Evolutionary conservation across 2,797 vertebrate species (phyloP).

Genomic region (Brotogeris chrysoptera): DNA sequence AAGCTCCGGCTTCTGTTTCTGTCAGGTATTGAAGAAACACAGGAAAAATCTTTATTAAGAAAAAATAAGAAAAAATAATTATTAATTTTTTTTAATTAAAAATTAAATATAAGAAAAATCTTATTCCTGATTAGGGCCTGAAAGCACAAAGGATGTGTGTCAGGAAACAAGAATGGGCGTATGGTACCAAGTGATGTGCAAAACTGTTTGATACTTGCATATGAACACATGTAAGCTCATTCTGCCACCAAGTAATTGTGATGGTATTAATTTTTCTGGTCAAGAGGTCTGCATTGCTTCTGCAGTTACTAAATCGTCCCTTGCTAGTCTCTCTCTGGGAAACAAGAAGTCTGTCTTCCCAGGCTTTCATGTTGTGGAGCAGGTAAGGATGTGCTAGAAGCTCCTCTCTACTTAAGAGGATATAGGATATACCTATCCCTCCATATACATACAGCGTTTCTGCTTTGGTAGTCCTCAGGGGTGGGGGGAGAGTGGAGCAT

Average conservation of each 20-base stretch:
- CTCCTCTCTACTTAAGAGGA: background rate
- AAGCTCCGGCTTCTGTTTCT: background rate
- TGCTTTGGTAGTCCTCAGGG: background rate
- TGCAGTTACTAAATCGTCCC: background rate
- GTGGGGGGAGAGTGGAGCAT: background rate
- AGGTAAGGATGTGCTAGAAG: background rate
- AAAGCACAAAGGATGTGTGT: background rate
- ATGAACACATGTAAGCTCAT: background rate
- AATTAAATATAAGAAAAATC: background rate
- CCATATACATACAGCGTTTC: fast-evolving
- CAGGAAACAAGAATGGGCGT: background rate
- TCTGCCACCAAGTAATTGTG: background rate
- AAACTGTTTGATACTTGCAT: background rate
- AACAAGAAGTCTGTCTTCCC: background rate
- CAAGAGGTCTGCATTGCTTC: background rate
- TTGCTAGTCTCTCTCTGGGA: background rate
- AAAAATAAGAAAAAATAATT: too few species aligned
- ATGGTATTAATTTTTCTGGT: background rate
- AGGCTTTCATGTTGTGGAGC: background rate
- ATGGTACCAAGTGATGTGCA: background rate
- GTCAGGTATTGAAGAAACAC: background rate
- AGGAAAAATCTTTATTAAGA: too few species aligned
- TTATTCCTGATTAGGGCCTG: background rate
- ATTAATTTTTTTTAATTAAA: too few species aligned
- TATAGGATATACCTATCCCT: background rate